These are phyloP conservation scores for Euphonia xanthogaster DNA, from an alignment of 2,797 vertebrate genomes.

Conservation along the genomic window DNA sequence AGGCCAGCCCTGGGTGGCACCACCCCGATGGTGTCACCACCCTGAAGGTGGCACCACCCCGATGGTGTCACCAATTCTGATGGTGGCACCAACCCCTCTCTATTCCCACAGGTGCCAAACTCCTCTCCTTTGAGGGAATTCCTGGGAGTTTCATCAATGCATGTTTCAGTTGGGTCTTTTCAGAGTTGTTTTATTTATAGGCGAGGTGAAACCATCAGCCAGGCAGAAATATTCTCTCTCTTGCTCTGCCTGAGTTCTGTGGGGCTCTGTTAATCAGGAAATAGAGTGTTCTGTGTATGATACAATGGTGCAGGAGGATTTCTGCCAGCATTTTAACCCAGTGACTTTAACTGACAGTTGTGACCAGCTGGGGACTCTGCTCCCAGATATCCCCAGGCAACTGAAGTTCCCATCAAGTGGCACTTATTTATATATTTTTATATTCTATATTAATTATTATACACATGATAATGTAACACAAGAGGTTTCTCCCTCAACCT, in stretches of 20 bases:
- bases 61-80: fast-evolving
- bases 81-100: neutral
- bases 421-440: neutral
- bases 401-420: neutral
- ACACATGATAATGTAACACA: neutral
- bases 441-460: neutral
- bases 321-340: neutral
- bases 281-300: fast-evolving
- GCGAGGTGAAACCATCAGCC: neutral
- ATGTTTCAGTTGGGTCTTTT: fast-evolving
- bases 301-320: neutral
- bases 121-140: neutral
- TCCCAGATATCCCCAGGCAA: neutral
- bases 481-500: neutral
- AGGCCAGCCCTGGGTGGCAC: fast-evolving
- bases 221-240: neutral
- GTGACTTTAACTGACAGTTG: too few relatives aligned
- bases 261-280: neutral
- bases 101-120: fast-evolving
- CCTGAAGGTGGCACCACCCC: neutral
- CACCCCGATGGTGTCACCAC: fast-evolving
- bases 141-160: fast-evolving
- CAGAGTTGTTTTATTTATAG: neutral
- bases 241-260: fast-evolving
- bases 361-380: neutral